Evolutionary conservation across 1,140 invertebrate genomes (phyloP).

Genomic region (Cotesia chilonis): DNA sequence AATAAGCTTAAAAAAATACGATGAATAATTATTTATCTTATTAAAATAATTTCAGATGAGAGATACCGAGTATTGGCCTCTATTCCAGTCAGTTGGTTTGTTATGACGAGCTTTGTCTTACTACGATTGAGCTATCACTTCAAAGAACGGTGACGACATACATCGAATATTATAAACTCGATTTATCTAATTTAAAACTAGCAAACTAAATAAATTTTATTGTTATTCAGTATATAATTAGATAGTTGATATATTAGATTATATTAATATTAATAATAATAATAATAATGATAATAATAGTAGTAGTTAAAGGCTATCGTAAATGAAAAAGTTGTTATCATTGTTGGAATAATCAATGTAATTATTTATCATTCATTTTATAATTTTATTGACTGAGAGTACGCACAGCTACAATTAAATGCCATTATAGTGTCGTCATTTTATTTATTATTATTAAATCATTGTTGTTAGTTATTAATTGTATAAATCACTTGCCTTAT

Average conservation of each 20-base stretch:
- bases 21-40: conserved; percentile 43
- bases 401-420: conserved; percentile 4
- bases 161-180: conserved; percentile 6
- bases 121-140: conserved; percentile 63
- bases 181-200: conserved; percentile 39
- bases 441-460: no score
- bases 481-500: neutral
- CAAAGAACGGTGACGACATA: conserved; percentile 55
- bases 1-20: neutral
- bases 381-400: conserved; percentile 4
- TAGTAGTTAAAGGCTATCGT: no score
- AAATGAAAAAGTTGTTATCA: no score
- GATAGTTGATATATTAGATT: conserved; percentile 11
- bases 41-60: conserved; percentile 71
- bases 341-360: neutral
- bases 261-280: neutral
- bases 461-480: neutral
- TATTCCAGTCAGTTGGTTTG: conserved; percentile 73
- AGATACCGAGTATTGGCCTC: conserved; percentile 76
- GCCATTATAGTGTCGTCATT: no score
- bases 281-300: no score
- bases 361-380: neutral
- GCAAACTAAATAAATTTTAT: conserved; percentile 18
- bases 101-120: conserved; percentile 73
- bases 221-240: conserved; percentile 20